Percentiles rank a stretch among this genome's conserved stretches.
phyloP scores from a whole-genome alignment of 1,140 invertebrate species.

The Campoletis sonorensis region DNA sequence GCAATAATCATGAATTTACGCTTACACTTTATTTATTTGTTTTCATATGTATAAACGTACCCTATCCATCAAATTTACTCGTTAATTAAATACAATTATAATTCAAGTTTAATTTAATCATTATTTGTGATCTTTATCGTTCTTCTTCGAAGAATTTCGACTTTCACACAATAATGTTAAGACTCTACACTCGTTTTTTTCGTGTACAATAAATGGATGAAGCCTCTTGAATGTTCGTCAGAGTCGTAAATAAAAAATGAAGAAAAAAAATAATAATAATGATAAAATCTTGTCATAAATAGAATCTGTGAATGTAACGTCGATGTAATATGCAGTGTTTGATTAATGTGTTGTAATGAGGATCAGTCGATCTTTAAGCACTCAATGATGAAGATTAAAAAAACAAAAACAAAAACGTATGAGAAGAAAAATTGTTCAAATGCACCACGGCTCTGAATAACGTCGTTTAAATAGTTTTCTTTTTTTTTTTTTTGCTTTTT shows the following conservation, averaged over 20 bases:
- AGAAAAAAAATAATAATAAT: not conserved
- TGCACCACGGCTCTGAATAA: constrained; percentile 9
- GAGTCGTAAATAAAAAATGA: constrained; percentile 6
- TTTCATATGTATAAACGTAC: constrained; percentile 43
- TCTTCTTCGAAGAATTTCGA: not conserved
- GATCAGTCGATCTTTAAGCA: not conserved
- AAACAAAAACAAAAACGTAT: constrained; percentile 31
- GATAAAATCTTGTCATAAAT: not conserved
- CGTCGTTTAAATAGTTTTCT: constrained; percentile 9
- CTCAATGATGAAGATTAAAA: constrained; percentile 32
- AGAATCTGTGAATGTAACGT: not conserved
- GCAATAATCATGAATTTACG: too few species aligned
- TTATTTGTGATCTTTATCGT: constrained; percentile 42
- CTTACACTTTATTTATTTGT: not conserved
- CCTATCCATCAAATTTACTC: constrained; percentile 39
- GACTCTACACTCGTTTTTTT: constrained; percentile 4
- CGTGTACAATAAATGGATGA: not conserved
- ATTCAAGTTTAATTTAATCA: constrained; percentile 36
- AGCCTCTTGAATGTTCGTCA: not conserved
- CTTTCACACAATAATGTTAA: constrained; percentile 7
- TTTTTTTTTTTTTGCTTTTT: not conserved
- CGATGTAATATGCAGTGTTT: not conserved
- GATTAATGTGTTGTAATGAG: not conserved
- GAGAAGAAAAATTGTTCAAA: constrained; percentile 27
- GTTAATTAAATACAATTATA: constrained; percentile 39